phyloP scores from a whole-genome alignment of 2,113 vertebrate genomes.

The Nycticryphes semicollaris region DNA sequence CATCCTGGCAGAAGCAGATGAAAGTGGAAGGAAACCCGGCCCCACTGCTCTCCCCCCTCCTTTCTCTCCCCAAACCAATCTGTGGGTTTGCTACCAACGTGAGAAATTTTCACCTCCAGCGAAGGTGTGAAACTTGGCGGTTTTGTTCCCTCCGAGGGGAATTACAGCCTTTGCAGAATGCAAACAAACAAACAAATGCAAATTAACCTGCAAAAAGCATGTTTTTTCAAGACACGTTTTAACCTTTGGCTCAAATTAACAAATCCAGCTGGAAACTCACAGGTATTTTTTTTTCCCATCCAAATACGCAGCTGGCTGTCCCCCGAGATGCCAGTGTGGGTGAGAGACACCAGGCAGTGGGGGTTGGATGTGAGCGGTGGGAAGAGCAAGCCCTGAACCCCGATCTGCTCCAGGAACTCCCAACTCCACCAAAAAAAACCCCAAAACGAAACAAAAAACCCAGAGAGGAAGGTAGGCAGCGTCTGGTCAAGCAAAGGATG shows the following conservation, averaged over 20 bases:
- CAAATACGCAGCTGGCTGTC: not conserved
- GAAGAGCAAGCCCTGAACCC: not conserved
- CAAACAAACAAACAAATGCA: conserved; percentile 68
- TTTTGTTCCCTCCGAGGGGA: conserved; percentile 35
- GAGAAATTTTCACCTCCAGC: conserved; percentile 70
- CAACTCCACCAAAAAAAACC: not conserved
- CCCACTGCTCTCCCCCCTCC: not conserved
- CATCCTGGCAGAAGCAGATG: not conserved
- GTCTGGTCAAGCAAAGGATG: not conserved
- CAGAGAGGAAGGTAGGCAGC: not conserved
- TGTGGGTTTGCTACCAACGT: not conserved
- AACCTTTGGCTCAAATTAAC: conserved; percentile 49
- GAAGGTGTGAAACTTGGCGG: conserved; percentile 70
- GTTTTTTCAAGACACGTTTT: not conserved
- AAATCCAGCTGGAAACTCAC: conserved; percentile 42
- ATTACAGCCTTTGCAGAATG: conserved; percentile 35
- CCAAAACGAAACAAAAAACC: not conserved
- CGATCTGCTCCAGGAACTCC: not conserved
- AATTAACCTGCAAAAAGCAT: not conserved
- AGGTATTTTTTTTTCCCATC: not conserved
- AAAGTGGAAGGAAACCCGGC: not conserved
- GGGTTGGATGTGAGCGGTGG: not conserved
- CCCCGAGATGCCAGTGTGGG: not conserved
- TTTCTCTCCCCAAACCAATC: not conserved
- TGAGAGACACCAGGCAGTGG: not conserved